Percentiles rank a stretch among this genome's conserved stretches.
phyloP scores from a whole-genome alignment of 2,797 vertebrate species.

The Manis javanica region DNA sequence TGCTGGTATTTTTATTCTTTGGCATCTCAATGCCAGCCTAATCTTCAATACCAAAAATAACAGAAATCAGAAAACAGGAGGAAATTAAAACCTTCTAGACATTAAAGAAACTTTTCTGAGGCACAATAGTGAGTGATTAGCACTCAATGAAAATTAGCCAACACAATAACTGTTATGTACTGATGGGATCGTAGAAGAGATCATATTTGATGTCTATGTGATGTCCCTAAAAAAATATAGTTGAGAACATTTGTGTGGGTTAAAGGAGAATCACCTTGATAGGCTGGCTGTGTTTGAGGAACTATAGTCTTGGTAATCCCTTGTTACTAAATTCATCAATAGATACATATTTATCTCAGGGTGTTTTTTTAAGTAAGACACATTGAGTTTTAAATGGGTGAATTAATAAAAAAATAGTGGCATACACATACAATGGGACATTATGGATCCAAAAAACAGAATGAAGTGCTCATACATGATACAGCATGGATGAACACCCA shows the following conservation, averaged over 20 bases:
- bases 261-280: not conserved
- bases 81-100: not conserved
- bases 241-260: not conserved
- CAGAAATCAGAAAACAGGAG: not conserved
- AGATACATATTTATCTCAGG: not conserved
- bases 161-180: not conserved
- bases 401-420: not conserved
- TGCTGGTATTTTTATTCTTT: slow-evolving; percentile 53
- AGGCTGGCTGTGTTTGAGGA: not conserved
- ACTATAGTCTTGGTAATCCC: not conserved
- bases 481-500: not conserved
- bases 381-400: not conserved
- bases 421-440: not conserved
- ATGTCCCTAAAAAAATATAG: not conserved
- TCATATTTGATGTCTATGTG: not conserved
- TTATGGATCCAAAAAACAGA: not conserved
- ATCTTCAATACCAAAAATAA: slow-evolving; percentile 7
- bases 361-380: not conserved
- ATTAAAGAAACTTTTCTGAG: not conserved
- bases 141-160: not conserved
- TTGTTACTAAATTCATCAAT: not conserved
- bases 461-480: not conserved
- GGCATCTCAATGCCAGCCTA: not conserved
- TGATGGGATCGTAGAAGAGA: not conserved
- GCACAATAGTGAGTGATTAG: not conserved